Percentiles rank a stretch among this genome's conserved stretches.
These are phyloP conservation scores for Sinonovacula constricta DNA, from an alignment of 1,140 invertebrate species.

Conservation along the genomic window DNA sequence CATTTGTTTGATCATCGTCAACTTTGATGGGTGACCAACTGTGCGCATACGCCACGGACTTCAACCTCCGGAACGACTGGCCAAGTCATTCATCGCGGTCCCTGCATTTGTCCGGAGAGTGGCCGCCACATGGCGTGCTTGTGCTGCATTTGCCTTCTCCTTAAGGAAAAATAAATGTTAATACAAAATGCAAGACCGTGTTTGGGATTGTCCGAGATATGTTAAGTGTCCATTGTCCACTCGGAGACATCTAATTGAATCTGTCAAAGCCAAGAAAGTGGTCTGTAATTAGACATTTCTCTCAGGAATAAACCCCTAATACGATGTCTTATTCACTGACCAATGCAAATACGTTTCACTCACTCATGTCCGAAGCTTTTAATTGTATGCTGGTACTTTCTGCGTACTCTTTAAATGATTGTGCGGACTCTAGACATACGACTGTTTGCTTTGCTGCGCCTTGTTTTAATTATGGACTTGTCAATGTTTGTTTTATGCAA, in stretches of 20 bases:
- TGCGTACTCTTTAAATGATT: too few relatives aligned
- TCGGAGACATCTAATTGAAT: conserved; percentile 25
- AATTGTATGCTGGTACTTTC: too few relatives aligned
- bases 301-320: conserved; percentile 20
- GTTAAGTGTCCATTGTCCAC: conserved; percentile 45
- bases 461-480: too few relatives aligned
- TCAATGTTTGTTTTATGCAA: too few relatives aligned
- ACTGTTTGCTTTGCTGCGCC: too few relatives aligned
- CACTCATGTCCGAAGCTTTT: too few relatives aligned
- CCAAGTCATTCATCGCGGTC: conserved; percentile 30
- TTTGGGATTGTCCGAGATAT: neutral
- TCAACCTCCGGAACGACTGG: conserved; percentile 28
- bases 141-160: conserved; percentile 35
- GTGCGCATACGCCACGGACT: conserved; percentile 38
- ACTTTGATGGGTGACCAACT: conserved; percentile 45
- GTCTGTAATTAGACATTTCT: conserved; percentile 31
- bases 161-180: neutral
- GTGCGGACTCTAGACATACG: too few relatives aligned
- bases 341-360: conserved; percentile 1
- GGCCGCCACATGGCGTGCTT: conserved; percentile 43
- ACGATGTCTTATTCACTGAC: neutral
- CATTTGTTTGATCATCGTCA: conserved; percentile 9
- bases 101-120: too few relatives aligned
- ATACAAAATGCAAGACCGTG: conserved; percentile 3
- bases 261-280: conserved; percentile 40